Evolutionary conservation across 2,797 vertebrate species (phyloP).

Genomic region (Notoglanidium macrostoma): DNA sequence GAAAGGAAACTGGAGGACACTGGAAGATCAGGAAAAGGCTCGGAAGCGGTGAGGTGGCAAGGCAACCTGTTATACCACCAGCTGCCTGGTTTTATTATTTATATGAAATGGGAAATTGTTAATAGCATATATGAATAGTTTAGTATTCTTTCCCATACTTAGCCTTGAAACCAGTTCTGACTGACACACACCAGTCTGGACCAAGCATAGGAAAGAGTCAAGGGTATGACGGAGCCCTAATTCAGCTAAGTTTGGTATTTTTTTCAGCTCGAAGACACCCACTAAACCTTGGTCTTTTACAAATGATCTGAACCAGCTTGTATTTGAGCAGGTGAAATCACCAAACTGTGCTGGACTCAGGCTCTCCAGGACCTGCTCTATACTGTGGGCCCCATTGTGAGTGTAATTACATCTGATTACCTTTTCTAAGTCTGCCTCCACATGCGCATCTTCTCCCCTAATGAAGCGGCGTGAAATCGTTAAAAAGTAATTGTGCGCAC

Average conservation of each 20-base stretch:
- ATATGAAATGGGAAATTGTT: neutral
- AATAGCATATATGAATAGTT: neutral
- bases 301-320: conserved; percentile 9
- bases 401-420: conserved; percentile 70
- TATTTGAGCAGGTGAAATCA: conserved; percentile 33
- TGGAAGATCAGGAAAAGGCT: neutral
- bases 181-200: neutral
- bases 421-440: conserved; percentile 67
- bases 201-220: neutral
- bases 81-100: neutral
- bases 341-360: conserved; percentile 30
- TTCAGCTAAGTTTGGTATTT: neutral
- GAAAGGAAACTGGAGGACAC: neutral
- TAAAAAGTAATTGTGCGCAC: conserved; percentile 74
- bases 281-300: neutral
- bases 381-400: conserved; percentile 45
- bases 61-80: no score
- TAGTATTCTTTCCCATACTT: conserved; percentile 8
- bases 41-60: neutral
- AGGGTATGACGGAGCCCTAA: neutral
- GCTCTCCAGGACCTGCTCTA: conserved; percentile 37
- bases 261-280: neutral
- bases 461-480: conserved; percentile 76
- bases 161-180: neutral
- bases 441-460: conserved; percentile 68